Evolutionary conservation across 2,797 vertebrate species (phyloP), one percentile per base, ranked within the genome.

Genomic region (Hoplostethus atlanticus): DNA sequence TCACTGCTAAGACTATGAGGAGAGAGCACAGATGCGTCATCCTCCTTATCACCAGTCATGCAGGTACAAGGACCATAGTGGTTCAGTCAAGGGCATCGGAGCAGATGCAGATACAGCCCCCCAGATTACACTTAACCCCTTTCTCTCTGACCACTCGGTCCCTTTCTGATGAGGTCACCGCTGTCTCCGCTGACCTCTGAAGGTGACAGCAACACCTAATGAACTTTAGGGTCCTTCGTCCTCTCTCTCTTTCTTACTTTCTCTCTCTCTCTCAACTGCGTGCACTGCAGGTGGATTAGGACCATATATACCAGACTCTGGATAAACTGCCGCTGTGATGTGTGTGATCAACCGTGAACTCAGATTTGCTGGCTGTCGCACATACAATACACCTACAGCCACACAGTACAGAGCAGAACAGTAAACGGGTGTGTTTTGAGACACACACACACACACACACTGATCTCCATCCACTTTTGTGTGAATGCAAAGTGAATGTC

Each of bases 101-200:
- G 87, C 76, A 87, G 69, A 87, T 88, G 84, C 76, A 85, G 86
- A 91, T 92, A 84, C 84, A 85, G 76, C 78, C 73, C 76, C 80
- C 71, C 10, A 79, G 87, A 92, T 93, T 88, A 93, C 83, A 71
- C 78, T 81, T 84, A 83, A 84, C 88, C 84, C 80, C 76, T 79
- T 79, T 56, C 55, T 21, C 68, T 80, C 40, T 0, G 1, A 72
- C 58, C 72, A 48, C 66, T 73, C 46, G 30, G 71, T 83, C 57
- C 58, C 11, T 9, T 44, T 42, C 25, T 69, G 68, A 83, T 87
- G 88, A 91, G 88, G 88, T 92, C 84, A 89, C 74, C 38, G n/a
- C 52, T 59, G 63, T 71, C 60, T 58, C 59, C 5, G 13, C 55
- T 70, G 73, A 90, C 85, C 79, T 79, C 67, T 71, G 28, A 75